phyloP scores from a whole-genome alignment of 2,797 vertebrate genomes.

The Coreius guichenoti region DNA sequence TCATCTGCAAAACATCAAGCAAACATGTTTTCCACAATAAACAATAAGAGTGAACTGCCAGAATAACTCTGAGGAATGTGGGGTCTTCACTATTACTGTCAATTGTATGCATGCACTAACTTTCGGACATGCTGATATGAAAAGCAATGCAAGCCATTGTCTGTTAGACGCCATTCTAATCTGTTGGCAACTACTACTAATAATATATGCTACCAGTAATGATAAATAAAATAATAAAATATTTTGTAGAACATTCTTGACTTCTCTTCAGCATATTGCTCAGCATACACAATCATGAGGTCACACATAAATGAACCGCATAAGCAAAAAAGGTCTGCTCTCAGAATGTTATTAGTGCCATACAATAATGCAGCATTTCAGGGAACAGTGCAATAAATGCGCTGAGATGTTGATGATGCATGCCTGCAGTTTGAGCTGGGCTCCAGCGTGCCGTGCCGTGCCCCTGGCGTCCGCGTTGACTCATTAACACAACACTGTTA shows the following conservation, averaged over 20 bases:
- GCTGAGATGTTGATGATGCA: neutral
- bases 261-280: neutral
- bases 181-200: constrained; percentile 60
- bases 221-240: constrained; percentile 30
- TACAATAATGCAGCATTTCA: neutral
- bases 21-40: neutral
- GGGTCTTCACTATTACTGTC: neutral
- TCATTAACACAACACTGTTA: constrained; percentile 63
- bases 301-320: neutral
- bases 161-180: constrained; percentile 73
- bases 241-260: constrained; percentile 47
- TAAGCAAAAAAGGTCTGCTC: neutral
- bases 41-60: neutral
- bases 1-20: neutral
- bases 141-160: constrained; percentile 67
- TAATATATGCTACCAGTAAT: constrained; percentile 56
- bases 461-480: constrained; percentile 44
- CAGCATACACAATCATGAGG: neutral
- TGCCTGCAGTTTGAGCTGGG: neutral
- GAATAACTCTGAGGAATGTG: neutral
- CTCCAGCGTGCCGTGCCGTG: constrained; percentile 15
- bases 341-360: neutral
- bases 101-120: neutral
- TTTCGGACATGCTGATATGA: constrained; percentile 71
- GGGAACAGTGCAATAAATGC: neutral